Conservation (phyloP, 1,140 invertebrate genomes). For the Apis dorsata region DNA sequence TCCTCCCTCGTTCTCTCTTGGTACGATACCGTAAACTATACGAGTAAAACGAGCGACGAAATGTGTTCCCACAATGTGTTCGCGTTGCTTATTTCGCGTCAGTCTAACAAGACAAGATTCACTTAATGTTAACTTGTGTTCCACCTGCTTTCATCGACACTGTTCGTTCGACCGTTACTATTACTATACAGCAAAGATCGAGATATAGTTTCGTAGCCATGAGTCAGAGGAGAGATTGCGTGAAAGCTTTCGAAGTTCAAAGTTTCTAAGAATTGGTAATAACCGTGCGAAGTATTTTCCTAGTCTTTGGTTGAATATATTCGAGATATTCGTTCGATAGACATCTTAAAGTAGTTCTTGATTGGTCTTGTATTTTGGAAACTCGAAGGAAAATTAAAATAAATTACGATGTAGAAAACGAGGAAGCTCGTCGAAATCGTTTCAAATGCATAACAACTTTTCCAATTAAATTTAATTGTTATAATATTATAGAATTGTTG, state of each 20-base stretch:
- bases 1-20: not conserved
- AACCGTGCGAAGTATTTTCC: not conserved
- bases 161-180: not conserved
- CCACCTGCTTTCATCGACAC: not conserved
- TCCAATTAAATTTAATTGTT: conserved; percentile 10
- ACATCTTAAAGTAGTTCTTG: not conserved
- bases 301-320: not conserved
- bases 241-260: conserved; percentile 8
- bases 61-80: conserved; percentile 55
- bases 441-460: not conserved
- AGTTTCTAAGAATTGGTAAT: not conserved
- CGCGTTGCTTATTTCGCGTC: conserved; percentile 48
- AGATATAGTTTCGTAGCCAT: not conserved
- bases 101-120: conserved; percentile 59
- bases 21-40: not conserved
- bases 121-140: not conserved
- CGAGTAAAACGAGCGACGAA: conserved; percentile 6
- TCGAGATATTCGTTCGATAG: not conserved
- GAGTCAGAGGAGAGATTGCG: conserved; percentile 1
- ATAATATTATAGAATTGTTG: too few species aligned
- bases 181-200: conserved; percentile 1
- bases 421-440: not conserved
- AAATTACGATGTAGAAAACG: not conserved
- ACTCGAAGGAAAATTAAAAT: not conserved
- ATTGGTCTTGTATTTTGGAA: not conserved